These are phyloP conservation scores for Spodoptera litura DNA, from an alignment of 1,140 invertebrate species.

Conservation along the genomic window DNA sequence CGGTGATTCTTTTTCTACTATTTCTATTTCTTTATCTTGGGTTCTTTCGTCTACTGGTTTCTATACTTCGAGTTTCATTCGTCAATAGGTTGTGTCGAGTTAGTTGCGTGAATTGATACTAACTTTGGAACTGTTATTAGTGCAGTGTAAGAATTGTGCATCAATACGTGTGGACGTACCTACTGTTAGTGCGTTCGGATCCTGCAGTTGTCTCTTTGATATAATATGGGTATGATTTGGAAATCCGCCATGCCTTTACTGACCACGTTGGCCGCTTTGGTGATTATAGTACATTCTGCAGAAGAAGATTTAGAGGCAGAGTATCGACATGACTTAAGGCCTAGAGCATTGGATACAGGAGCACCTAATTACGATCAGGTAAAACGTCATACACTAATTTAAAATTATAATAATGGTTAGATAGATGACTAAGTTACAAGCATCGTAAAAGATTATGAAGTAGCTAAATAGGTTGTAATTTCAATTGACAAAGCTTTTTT, in stretches of 20 bases:
- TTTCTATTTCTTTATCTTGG: conserved; percentile 62
- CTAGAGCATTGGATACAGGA: conserved; percentile 62
- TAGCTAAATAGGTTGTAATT: too few relatives aligned
- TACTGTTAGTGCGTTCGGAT: conserved; percentile 53
- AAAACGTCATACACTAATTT: neutral
- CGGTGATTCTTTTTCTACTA: conserved; percentile 54
- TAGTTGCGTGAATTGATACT: conserved; percentile 33
- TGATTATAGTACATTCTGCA: conserved; percentile 78
- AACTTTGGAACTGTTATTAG: conserved; percentile 32
- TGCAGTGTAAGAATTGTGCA: conserved; percentile 51
- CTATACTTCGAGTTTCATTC: conserved; percentile 44
- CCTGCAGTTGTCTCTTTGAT: conserved; percentile 50
- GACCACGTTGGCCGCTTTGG: conserved; percentile 79
- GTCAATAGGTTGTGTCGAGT: conserved; percentile 26
- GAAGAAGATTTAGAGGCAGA: conserved; percentile 72
- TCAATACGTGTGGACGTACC: conserved; percentile 56
- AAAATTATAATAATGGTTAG: too few relatives aligned
- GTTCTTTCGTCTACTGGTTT: conserved; percentile 57
- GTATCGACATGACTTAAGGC: conserved; percentile 61
- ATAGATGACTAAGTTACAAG: too few relatives aligned
- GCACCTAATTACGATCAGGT: conserved; percentile 71
- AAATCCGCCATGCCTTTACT: conserved; percentile 73
- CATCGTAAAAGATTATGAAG: too few relatives aligned
- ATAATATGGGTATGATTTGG: conserved; percentile 80
- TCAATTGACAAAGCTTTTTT: too few relatives aligned